A percentile compares a stretch with the other conserved stretches of the same genome.
These are phyloP conservation scores for Matsumurasca onukii DNA, from an alignment of 1,140 invertebrate species.

Conservation along the genomic window DNA sequence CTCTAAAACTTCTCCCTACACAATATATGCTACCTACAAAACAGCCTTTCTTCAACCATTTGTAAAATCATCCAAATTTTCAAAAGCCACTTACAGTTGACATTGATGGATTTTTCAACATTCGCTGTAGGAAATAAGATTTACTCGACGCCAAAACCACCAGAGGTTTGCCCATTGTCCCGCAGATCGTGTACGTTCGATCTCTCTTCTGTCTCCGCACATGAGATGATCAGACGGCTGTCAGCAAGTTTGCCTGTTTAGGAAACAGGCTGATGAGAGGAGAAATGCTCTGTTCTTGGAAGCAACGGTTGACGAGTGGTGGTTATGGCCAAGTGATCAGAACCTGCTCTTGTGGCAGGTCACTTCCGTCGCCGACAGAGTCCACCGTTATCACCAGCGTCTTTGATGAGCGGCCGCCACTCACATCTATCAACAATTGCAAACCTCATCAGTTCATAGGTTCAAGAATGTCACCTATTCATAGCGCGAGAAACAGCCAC, in stretches of 20 bases:
- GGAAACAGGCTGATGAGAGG: not conserved
- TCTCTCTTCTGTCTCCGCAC: not conserved
- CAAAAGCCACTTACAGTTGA: not conserved
- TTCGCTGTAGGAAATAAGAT: not conserved
- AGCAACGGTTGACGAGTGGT: not conserved
- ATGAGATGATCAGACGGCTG: not conserved
- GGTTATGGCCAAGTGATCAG: conserved; percentile 9
- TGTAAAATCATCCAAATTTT: too few species aligned
- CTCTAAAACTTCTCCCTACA: too few species aligned
- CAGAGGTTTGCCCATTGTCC: not conserved
- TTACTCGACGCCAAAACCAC: not conserved
- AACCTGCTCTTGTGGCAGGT: not conserved
- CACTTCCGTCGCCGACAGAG: not conserved
- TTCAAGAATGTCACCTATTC: too few species aligned
- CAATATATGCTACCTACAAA: too few species aligned
- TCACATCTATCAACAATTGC: not conserved
- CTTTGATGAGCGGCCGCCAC: not conserved
- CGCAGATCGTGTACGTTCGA: not conserved
- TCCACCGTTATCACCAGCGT: not conserved
- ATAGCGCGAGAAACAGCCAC: not conserved
- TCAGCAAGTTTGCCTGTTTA: not conserved
- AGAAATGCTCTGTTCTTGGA: conserved; percentile 3
- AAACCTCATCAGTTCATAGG: not conserved
- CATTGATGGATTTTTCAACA: not conserved
- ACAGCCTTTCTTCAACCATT: too few species aligned